Evolutionary conservation across 2,888 invertebrate genomes (phyloP), one percentile per base, ranked within the genome.

Genomic region (Coecobrya sp.): DNA sequence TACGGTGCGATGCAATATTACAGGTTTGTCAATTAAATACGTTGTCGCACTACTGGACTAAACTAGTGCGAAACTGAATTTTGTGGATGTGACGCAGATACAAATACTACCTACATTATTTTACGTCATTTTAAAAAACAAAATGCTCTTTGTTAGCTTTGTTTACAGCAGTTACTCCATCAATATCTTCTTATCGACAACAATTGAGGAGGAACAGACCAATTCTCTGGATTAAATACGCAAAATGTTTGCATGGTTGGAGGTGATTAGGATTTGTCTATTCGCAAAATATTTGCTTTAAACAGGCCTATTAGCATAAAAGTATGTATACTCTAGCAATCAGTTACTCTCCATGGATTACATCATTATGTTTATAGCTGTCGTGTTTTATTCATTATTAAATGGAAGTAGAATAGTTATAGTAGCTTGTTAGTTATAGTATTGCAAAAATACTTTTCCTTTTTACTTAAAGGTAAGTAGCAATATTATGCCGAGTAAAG

Each of bases 181-280:
- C 19, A n/a, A 5, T 55, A 55, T n/a, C 4, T 55, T n/a, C 55
- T 30, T 30, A 4, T 25, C 11, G n/a, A 22, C 52, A 16, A 30
- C 79, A 52, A 25, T 42, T 79, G 27, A 19, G 0, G 36, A 62
- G 42, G 13, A 13, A 8, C 36, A 10, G 10, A 11, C 22, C 55
- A 30, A 42, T 82, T 19, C 82, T 27, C 36, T 8, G 59, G 59
- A 55, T 82, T 82, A 82, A 82, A 82, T 82, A 82, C 19, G 36
- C 3, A 8, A 52, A 30, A 22, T 30, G 30, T 27, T 82, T 36
- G 82, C 82, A 82, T 82, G 82, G 55, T 22, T 82, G 1, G 10
- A 59, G 62, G 82, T 45, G 36, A 82, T 82, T 82, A 19, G 8
- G 10, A 36, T 52, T 30, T 30, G 52, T 52, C 25, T 27, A 1